Evolutionary conservation across 2,888 invertebrate species (phyloP).

Genomic region (Allacma fusca): DNA sequence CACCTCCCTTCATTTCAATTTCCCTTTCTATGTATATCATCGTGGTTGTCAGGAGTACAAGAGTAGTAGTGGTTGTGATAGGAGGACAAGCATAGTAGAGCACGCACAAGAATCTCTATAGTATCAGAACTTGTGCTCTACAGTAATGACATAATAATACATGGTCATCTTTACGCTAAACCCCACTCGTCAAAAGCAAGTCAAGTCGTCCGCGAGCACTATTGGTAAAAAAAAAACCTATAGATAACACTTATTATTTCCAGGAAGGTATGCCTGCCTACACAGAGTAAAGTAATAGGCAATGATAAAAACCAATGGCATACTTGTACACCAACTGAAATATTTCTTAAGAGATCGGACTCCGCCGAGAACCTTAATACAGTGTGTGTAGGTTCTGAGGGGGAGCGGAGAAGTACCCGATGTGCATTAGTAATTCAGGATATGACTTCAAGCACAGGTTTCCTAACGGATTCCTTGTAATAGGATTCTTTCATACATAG

Average conservation of each 20-base stretch:
- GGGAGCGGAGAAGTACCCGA: conserved; percentile 6
- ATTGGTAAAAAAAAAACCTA: neutral
- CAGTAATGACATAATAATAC: conserved; percentile 16
- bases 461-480: neutral
- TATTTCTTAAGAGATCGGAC: too few species aligned
- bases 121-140: conserved; percentile 5
- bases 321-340: neutral
- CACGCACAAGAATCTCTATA: neutral
- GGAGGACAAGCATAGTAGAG: neutral
- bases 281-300: too few species aligned
- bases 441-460: neutral
- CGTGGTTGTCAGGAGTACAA: too few species aligned
- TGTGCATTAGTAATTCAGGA: neutral
- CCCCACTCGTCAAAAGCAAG: too few species aligned
- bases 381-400: neutral
- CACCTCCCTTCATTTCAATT: conserved; percentile 8
- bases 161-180: neutral
- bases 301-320: conserved; percentile 13
- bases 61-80: neutral
- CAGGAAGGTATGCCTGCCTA: neutral
- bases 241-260: neutral
- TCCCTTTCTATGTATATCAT: neutral
- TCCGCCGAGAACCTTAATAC: too few species aligned
- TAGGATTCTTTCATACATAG: neutral
- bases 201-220: too few species aligned